Conservation (phyloP, 1,140 invertebrate species). For the Vanessa atalanta region DNA sequence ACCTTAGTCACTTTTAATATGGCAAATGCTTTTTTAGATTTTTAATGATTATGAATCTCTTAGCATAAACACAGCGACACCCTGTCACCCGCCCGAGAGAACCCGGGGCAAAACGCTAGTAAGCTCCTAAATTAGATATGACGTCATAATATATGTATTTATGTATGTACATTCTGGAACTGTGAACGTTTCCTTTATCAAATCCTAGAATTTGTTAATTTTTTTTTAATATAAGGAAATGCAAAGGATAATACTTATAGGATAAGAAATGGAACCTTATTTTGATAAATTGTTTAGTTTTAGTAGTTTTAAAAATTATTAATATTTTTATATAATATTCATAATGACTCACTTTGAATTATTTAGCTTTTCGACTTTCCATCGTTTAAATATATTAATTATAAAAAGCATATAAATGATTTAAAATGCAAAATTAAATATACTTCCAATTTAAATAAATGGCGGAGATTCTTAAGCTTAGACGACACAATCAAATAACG, state of each 20-base stretch:
- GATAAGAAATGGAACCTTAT: conserved; percentile 1
- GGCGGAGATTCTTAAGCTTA: no score
- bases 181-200: conserved; percentile 31
- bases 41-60: conserved; percentile 50
- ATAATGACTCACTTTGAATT: neutral
- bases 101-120: conserved; percentile 77
- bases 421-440: no score
- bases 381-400: neutral
- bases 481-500: no score
- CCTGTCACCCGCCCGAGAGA: conserved; percentile 76
- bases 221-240: conserved; percentile 9
- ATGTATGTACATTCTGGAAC: conserved; percentile 49
- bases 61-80: conserved; percentile 77
- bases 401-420: no score
- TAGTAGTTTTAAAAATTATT: neutral
- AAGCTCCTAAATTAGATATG: conserved; percentile 80
- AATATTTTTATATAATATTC: neutral
- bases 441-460: no score
- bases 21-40: conserved; percentile 12
- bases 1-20: conserved; percentile 24
- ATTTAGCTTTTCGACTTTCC: neutral
- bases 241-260: conserved; percentile 9
- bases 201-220: conserved; percentile 14
- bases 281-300: conserved; percentile 13
- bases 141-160: conserved; percentile 67